Conservation (phyloP, 2,888 invertebrate species). For the Boloria selene region DNA sequence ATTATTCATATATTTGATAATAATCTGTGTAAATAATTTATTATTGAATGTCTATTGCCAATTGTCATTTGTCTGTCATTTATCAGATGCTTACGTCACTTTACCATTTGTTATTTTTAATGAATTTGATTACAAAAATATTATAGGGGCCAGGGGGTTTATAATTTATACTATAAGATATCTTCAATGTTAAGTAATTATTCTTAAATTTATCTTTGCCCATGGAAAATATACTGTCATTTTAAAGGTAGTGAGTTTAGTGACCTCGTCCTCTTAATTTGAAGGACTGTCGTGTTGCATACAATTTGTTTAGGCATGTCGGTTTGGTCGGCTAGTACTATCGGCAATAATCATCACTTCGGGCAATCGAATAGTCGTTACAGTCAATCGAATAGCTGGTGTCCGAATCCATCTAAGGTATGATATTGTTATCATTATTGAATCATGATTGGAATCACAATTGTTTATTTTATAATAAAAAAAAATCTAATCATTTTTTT, state of each 20-base stretch:
- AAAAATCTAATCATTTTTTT: too few species aligned
- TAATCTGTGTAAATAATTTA: background rate
- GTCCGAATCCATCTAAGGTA: conserved; percentile 77
- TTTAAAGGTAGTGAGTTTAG: conserved; percentile 60
- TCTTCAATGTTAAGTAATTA: background rate
- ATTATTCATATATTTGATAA: background rate
- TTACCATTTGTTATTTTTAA: conserved; percentile 25
- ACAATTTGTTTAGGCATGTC: conserved; percentile 83
- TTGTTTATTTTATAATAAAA: background rate
- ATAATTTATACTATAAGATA: conserved; percentile 1
- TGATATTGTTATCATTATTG: conserved; percentile 45
- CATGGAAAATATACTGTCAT: conserved; percentile 37
- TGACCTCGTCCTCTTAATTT: conserved; percentile 70
- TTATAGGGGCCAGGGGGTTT: background rate
- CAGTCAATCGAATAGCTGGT: conserved; percentile 73
- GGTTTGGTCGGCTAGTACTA: conserved; percentile 87
- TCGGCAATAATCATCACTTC: conserved; percentile 79
- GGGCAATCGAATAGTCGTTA: conserved; percentile 70
- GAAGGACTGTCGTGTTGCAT: conserved; percentile 64
- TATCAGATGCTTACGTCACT: conserved; percentile 27
- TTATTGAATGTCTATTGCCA: background rate
- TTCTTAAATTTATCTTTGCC: conserved; percentile 17
- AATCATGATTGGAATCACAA: background rate
- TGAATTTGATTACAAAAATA: conserved; percentile 16
- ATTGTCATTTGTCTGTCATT: background rate